Percentiles rank a stretch among this genome's conserved stretches.
Evolutionary conservation across 2,888 invertebrate genomes (phyloP).

Genomic region (Ganaspis brasiliensis): DNA sequence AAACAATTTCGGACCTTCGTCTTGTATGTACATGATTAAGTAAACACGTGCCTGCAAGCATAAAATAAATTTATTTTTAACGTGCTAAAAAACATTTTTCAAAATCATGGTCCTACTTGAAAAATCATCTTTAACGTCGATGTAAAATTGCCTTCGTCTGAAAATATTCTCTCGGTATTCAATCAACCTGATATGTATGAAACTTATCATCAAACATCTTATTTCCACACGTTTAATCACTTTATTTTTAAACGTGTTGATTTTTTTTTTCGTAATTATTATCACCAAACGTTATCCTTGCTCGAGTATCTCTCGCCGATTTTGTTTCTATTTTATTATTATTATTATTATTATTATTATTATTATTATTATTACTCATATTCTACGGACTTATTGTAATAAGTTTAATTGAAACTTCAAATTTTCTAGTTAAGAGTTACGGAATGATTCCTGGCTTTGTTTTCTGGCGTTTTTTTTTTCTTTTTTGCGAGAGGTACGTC

Average conservation of each 20-base stretch:
- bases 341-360: no score
- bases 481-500: constrained; percentile 26
- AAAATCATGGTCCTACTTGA: constrained; percentile 34
- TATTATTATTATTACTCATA: background rate
- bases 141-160: constrained; percentile 26
- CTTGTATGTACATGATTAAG: constrained; percentile 64
- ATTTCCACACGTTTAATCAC: background rate
- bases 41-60: constrained; percentile 63
- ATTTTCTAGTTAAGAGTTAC: constrained; percentile 20
- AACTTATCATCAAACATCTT: constrained; percentile 15
- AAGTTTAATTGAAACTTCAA: background rate
- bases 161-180: constrained; percentile 32
- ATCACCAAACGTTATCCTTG: constrained; percentile 4
- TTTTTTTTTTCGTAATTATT: constrained; percentile 32
- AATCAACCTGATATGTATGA: constrained; percentile 35
- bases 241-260: constrained; percentile 10
- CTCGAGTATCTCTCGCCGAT: constrained; percentile 19
- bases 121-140: constrained; percentile 10
- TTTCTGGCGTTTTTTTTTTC: background rate
- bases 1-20: constrained; percentile 58
- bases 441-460: constrained; percentile 11
- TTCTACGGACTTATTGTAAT: constrained; percentile 10
- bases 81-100: constrained; percentile 63
- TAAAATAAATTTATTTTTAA: constrained; percentile 77
- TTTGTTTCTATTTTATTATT: background rate